Evolutionary conservation across 2,113 vertebrate species (phyloP).

Genomic region (Entosphenus tridentatus): DNA sequence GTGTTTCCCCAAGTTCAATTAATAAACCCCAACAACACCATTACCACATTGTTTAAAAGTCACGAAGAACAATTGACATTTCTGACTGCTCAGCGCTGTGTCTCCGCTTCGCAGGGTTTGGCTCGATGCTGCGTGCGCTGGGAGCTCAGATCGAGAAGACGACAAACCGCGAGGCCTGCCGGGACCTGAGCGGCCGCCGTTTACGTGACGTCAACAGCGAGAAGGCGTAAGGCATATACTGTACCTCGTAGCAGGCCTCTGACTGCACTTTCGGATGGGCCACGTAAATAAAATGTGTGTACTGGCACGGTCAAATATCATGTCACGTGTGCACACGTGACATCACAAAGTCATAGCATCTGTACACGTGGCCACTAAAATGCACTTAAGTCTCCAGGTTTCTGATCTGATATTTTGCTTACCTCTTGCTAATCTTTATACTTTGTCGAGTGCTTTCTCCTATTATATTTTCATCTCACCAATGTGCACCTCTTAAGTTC

Average conservation of each 20-base stretch:
- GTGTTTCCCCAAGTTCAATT: background rate
- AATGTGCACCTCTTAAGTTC: no score
- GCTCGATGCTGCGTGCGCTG: slow-evolving; percentile 82
- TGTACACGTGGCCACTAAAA: no score
- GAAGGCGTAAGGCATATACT: slow-evolving; percentile 44
- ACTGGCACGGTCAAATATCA: no score
- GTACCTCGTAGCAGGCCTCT: no score
- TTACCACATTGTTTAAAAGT: background rate
- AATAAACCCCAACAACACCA: background rate
- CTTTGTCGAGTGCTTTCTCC: no score
- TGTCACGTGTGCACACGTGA: no score
- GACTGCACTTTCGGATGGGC: background rate
- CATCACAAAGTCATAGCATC: no score
- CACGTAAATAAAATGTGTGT: background rate
- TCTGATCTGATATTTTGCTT: no score
- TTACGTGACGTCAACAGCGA: slow-evolving; percentile 88
- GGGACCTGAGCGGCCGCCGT: slow-evolving; percentile 72
- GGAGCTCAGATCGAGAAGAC: slow-evolving; percentile 97
- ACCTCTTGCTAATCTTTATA: no score
- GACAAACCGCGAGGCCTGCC: slow-evolving; percentile 75
- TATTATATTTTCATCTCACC: no score
- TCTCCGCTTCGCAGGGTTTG: slow-evolving; percentile 38
- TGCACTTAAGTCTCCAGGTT: no score
- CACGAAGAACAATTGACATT: background rate
- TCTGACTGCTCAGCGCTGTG: background rate